phyloP scores from a whole-genome alignment of 1,140 invertebrate genomes.

The Medauroidea extradentata region DNA sequence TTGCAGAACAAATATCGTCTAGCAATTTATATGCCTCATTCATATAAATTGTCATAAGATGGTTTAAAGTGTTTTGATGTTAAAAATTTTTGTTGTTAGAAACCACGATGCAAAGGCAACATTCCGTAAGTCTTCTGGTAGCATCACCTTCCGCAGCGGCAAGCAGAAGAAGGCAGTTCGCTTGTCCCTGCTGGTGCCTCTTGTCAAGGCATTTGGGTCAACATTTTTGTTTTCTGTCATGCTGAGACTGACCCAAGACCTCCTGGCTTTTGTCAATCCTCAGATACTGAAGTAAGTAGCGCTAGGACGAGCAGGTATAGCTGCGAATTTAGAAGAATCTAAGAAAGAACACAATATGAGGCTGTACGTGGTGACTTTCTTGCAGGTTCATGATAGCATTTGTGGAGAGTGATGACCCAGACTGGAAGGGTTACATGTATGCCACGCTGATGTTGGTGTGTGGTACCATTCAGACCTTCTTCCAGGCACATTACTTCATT shows the following conservation, averaged over 20 bases:
- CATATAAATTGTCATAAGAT: no score
- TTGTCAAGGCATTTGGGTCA: conserved; percentile 48
- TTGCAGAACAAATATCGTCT: no score
- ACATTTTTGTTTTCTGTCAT: conserved; percentile 44
- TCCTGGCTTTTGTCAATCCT: conserved; percentile 57
- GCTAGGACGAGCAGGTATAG: no score
- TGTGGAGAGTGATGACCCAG: conserved; percentile 3
- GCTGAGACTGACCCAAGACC: conserved; percentile 51
- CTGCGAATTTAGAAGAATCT: no score
- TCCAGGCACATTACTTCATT: no score
- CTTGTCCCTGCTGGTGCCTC: conserved; percentile 36
- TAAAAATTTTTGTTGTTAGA: neutral
- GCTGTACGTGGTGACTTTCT: no score
- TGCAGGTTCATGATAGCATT: conserved; percentile 11
- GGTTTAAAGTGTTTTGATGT: no score
- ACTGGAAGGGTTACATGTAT: conserved; percentile 38
- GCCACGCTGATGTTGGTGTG: conserved; percentile 44
- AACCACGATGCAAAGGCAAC: neutral
- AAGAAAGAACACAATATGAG: no score
- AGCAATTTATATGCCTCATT: no score
- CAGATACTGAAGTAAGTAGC: conserved; percentile 37
- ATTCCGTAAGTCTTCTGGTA: neutral
- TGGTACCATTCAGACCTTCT: no score
- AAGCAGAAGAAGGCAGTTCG: neutral
- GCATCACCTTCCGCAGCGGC: no score